Base-by-base conservation (phyloP, 2,113 vertebrate genomes). In the Antennarius striatus region DNA sequence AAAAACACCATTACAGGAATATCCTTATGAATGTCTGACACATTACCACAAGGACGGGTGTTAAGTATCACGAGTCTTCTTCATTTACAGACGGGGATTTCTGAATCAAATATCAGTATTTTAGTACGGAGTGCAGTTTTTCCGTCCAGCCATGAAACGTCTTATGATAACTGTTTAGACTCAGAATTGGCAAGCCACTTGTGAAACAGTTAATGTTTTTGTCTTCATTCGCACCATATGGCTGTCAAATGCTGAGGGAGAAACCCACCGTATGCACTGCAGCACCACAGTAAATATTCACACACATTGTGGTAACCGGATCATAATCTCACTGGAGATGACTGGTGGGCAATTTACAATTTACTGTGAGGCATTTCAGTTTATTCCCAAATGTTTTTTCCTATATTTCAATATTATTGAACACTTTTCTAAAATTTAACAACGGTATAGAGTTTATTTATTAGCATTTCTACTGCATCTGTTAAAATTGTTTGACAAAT, bases 171-270 rank as follows among this genome's bases (percentile, higher is more conserved):
- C 79, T 78, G 77, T 88, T 87, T 88, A 79, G 81, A 71, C 83
- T 71, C 54, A 0, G 46, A 68, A 74, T 76, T 77, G 85, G 77
- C 77, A 75, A 75, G 84, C 88, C 81, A 87, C 85, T 87, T 83
- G 85, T 83, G 83, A 83, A 83, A 80, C 83, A 72, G 81, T 85
- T 70, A 60, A 76, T 85, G 75, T 85, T 83, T 81, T 86, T 57
- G 50, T 71, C 77, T 84, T 85, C 77, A 90, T 89, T 82, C 39
- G 45, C 82, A 77, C 81, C 89, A 90, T 88, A 89, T 90, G 89
- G 86, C 79, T 77, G 56, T 83, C 83, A 77, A 85, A 66, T 40
- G 75, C 61, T 56, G 67, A 77, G 66, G 50, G 54, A 75, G 77
- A 68, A 75, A 80, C 68, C 71, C 75, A 83, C 81, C 56, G 71